Base-by-base conservation (phyloP, 2,888 invertebrate species). In the Lochmaea capreae region DNA sequence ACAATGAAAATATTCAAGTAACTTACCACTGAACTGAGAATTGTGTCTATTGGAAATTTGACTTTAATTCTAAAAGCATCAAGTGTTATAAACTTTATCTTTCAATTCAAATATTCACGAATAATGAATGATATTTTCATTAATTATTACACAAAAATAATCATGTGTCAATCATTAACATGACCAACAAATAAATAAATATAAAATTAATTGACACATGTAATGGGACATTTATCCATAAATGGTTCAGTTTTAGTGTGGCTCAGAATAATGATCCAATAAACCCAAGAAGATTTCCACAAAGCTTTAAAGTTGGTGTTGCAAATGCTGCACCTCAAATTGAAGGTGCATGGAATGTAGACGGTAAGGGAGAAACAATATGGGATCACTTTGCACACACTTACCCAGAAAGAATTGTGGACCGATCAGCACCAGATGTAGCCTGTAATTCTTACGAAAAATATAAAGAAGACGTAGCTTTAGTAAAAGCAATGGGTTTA, bases 361-460 rank as follows among this genome's bases (percentile, higher is more conserved):
- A 80, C 81, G 86, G 78, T 77, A 83, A 77, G 76, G 77, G 81
- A 10, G 79, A 77, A 43, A 81, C 74, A 33, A 78, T 79, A 12
- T 79, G 79, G 79, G 79, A 79, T 22, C 43, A 67, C 11, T 71
- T 76, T 18, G 65, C 74, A n/a, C 77, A 76, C 57, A 67, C n/a
- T 1, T 18, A 67, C 22, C 75, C 78, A 4, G 67, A 77, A 10
- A 72, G 33, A 65, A 65, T 77, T 6, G 26, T 26, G 18, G 77
- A 75, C 52, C 42, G 67, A 33, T 74, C 77, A 16, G 92, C 90
- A 68, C 93, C 90, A 0, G 92, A 93, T 80, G 85, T 91, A 0
- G 90, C 93, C 0, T 90, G 91, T 70, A 92, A 93, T 83, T 92
- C 92, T 22, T 93, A 93, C 84, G 90, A 92, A 84, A 89, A 87